These are phyloP conservation scores for Glaucopsyche alexis DNA, from an alignment of 2,888 invertebrate species.

Conservation along the genomic window DNA sequence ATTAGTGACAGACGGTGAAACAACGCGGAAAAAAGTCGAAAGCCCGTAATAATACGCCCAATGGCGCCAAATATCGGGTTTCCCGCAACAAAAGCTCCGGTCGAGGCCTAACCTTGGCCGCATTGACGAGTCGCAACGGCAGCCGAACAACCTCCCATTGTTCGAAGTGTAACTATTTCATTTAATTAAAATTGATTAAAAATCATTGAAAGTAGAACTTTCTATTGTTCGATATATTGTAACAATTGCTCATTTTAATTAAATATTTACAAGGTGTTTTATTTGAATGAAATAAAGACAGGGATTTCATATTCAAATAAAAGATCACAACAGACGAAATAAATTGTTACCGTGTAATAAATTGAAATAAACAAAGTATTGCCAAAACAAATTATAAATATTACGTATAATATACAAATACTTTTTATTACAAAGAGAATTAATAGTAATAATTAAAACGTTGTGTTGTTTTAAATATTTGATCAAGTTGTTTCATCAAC, in stretches of 20 bases:
- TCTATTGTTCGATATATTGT: neutral
- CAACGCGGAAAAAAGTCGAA: slow-evolving; percentile 33
- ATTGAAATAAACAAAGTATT: neutral
- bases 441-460: neutral
- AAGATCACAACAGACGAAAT: no score
- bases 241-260: no score
- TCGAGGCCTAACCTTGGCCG: slow-evolving; percentile 73
- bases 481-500: slow-evolving; percentile 1
- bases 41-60: slow-evolving; percentile 47
- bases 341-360: no score
- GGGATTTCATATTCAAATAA: no score
- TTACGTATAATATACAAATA: no score
- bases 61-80: slow-evolving; percentile 58
- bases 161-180: neutral
- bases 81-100: slow-evolving; percentile 61
- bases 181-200: neutral
- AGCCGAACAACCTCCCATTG: neutral
- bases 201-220: neutral
- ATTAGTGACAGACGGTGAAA: neutral
- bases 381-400: neutral
- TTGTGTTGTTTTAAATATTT: slow-evolving; percentile 2
- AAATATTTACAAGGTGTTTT: no score
- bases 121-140: slow-evolving; percentile 33
- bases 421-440: neutral
- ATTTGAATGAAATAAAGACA: no score